A percentile compares a stretch with the other conserved stretches of the same genome.
Conservation (phyloP, 2,113 vertebrate species). For the Leptobrachium leishanense region DNA sequence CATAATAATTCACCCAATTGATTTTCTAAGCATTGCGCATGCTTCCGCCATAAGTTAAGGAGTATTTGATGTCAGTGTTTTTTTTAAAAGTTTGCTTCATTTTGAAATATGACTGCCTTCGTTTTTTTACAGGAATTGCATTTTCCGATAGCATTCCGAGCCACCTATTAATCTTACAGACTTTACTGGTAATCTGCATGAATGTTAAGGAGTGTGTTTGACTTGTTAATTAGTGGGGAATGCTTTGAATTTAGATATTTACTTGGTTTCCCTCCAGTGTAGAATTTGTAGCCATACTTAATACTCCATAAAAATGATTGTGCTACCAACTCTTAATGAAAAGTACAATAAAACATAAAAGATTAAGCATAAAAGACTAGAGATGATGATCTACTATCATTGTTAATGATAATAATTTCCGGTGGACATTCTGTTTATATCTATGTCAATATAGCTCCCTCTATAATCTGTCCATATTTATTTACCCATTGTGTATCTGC, state of each 20-base stretch:
- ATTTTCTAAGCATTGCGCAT: conserved; percentile 28
- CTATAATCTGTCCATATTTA: too few relatives aligned
- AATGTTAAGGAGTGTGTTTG: conserved; percentile 22
- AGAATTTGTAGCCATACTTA: too few relatives aligned
- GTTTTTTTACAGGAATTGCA: conserved; percentile 23
- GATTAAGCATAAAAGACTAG: too few relatives aligned
- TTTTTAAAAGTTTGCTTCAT: neutral
- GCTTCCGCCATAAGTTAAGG: conserved; percentile 22
- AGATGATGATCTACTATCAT: too few relatives aligned
- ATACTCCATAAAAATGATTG: too few relatives aligned
- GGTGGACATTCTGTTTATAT: too few relatives aligned
- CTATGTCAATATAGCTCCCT: too few relatives aligned
- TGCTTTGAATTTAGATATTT: conserved; percentile 10
- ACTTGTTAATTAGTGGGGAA: conserved; percentile 41
- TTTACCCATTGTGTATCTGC: too few relatives aligned
- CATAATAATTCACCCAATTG: conserved; percentile 17
- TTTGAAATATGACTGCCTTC: conserved; percentile 43
- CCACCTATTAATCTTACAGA: neutral
- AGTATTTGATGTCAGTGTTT: conserved; percentile 37
- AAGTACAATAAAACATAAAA: too few relatives aligned
- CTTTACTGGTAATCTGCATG: neutral
- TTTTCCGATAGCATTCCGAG: conserved; percentile 49
- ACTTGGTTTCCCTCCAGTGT: too few relatives aligned
- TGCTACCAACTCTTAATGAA: too few relatives aligned
- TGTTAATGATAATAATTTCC: too few relatives aligned